phyloP scores from a whole-genome alignment of 2,113 vertebrate genomes.

The Agapornis roseicollis region DNA sequence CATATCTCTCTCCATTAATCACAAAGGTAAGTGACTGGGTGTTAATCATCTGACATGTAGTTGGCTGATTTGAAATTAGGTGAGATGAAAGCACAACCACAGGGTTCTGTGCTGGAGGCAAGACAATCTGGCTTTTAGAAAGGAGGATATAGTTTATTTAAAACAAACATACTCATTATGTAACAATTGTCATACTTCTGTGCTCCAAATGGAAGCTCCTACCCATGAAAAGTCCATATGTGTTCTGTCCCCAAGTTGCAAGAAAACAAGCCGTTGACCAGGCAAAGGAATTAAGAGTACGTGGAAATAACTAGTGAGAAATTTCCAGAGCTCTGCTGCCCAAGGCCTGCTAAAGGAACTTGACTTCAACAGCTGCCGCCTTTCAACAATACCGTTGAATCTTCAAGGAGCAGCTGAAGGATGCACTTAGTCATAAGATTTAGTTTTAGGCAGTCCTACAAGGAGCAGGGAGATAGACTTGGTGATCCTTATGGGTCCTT shows the following conservation, averaged over 20 bases:
- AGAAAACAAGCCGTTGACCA: background rate
- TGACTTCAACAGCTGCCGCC: background rate
- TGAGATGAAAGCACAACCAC: background rate
- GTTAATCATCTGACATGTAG: background rate
- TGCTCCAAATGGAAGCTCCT: background rate
- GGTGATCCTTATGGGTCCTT: background rate
- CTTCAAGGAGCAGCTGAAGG: background rate
- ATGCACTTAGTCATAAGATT: background rate
- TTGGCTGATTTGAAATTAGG: background rate
- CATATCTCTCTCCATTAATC: background rate
- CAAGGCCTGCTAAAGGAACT: background rate
- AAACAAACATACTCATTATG: accelerated
- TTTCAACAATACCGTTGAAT: background rate
- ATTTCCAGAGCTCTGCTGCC: background rate
- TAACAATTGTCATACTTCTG: background rate
- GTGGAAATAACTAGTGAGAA: background rate
- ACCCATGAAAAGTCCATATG: background rate
- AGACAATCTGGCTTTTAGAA: background rate
- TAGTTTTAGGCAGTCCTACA: background rate
- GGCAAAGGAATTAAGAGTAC: background rate
- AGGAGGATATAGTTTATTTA: background rate
- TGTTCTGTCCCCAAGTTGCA: background rate
- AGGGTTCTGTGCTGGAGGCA: accelerated
- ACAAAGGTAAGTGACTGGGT: background rate
- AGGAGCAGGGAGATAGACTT: background rate